These are phyloP conservation scores for Yponomeuta plumbellus DNA, from an alignment of 2,888 invertebrate species.

Conservation along the genomic window DNA sequence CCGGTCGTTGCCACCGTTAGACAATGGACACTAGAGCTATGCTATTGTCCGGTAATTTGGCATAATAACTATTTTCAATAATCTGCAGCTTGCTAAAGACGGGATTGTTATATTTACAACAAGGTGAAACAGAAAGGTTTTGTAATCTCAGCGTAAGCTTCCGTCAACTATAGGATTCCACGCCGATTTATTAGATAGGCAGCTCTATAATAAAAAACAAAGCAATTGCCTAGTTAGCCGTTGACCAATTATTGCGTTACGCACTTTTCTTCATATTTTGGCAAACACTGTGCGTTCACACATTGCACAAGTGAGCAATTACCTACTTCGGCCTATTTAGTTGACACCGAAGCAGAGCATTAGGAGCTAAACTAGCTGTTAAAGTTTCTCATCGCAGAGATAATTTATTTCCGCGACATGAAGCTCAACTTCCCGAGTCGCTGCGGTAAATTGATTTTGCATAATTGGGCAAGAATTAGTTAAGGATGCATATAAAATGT, in stretches of 20 bases:
- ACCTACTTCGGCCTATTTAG: neutral
- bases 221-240: too few relatives aligned
- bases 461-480: neutral
- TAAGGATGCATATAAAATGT: neutral
- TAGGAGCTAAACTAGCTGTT: neutral
- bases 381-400: too few relatives aligned
- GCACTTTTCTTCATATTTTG: too few relatives aligned
- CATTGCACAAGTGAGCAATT: neutral
- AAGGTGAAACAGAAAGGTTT: too few relatives aligned
- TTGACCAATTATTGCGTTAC: too few relatives aligned
- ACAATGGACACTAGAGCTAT: neutral
- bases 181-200: too few relatives aligned
- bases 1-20: neutral
- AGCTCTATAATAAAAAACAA: too few relatives aligned
- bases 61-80: neutral
- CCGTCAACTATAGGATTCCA: too few relatives aligned
- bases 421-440: neutral
- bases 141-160: too few relatives aligned
- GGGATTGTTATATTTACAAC: neutral
- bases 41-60: neutral
- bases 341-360: neutral
- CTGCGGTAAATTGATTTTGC: neutral
- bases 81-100: neutral
- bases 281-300: neutral
- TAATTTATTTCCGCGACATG: neutral